A percentile compares a stretch with the other conserved stretches of the same genome.
These are phyloP conservation scores for Smittia aterrima DNA, from an alignment of 2,888 invertebrate species.

Conservation along the genomic window DNA sequence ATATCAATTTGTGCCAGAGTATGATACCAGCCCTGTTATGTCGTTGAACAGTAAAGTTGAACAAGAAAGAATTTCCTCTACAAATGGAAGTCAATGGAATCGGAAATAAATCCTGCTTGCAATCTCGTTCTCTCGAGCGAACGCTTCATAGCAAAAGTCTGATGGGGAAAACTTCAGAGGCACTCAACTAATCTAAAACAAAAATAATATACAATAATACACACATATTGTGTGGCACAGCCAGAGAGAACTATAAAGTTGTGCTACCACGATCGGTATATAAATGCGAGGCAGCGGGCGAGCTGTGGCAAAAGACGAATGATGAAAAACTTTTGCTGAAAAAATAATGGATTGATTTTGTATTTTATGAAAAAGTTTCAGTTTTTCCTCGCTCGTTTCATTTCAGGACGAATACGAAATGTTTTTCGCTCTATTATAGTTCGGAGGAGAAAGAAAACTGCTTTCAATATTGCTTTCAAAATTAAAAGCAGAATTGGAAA, in stretches of 20 bases:
- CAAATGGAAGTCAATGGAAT: not conserved
- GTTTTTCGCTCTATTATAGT: not conserved
- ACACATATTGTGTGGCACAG: not conserved
- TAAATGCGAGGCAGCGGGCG: too few species aligned
- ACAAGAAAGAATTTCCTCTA: too few species aligned
- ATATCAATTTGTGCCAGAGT: too few species aligned
- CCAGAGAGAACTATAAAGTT: too few species aligned
- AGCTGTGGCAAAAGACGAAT: not conserved
- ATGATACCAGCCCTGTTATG: too few species aligned
- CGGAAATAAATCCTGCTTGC: not conserved
- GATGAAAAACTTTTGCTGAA: not conserved
- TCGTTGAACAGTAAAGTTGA: too few species aligned
- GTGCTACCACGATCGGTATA: too few species aligned
- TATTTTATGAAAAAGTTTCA: constrained; percentile 2
- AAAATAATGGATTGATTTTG: constrained; percentile 21
- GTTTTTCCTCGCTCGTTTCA: not conserved
- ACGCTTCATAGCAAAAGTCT: not conserved
- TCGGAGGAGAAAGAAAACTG: not conserved
- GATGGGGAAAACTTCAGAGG: constrained; percentile 1
- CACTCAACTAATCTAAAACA: constrained; percentile 21
- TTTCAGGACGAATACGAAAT: not conserved
- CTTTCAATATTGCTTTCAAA: not conserved
- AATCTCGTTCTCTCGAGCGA: not conserved
- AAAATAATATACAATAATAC: not conserved
- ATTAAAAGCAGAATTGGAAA: not conserved